Base-by-base conservation (phyloP, 1,140 invertebrate species). In the Prorops nasuta region DNA sequence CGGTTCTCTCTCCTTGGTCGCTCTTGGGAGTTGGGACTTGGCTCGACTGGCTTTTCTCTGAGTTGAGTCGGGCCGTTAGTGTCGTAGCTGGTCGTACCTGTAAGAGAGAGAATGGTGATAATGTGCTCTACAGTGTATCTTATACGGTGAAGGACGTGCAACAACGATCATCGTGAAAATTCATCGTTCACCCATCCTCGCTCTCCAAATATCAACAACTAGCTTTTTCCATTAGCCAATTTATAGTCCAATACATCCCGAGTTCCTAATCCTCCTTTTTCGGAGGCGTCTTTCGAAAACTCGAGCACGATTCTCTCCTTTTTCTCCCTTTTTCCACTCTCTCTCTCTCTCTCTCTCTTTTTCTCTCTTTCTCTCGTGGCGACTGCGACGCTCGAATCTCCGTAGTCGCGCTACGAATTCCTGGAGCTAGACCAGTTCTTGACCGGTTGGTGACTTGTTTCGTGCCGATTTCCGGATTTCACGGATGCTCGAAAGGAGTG, bases 31-130 rank as follows among this genome's bases (percentile, higher is more conserved):
- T n/a, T 37, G 6, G n/a, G 35, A 49, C 56, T 66, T 56, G 54
- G 36, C 54, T 56, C 47, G 42, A 49, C 51, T 45, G 39, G 60
- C 66, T 66, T 72, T 71, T 49, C 69, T 68, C 60, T 53, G 55
- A 60, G 50, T 35, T 39, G 44, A 62, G 54, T 60, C 56, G 52
- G 34, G 55, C 66, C 54, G 64, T 67, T 64, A 67, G 64, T 69
- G 58, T 64, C 58, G 59, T 63, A 56, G 51, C 51, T 37, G n/a
- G n/a, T n/a, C n/a, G n/a, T n/a, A n/a, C n/a, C n/a, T n/a, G 61
- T 60, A 28, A 6, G 53, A 52, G 45, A 60, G 39, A 60, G 46
- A 63, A 53, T 58, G 52, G 55, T 67, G 42, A 60, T 66, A 54
- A 67, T 69, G 67, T 58, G 67, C 59, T 68, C 57, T 53, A 44